A percentile compares a stretch with the other conserved stretches of the same genome.
phyloP scores from a whole-genome alignment of 2,888 invertebrate species.

The Dicycla oo region DNA sequence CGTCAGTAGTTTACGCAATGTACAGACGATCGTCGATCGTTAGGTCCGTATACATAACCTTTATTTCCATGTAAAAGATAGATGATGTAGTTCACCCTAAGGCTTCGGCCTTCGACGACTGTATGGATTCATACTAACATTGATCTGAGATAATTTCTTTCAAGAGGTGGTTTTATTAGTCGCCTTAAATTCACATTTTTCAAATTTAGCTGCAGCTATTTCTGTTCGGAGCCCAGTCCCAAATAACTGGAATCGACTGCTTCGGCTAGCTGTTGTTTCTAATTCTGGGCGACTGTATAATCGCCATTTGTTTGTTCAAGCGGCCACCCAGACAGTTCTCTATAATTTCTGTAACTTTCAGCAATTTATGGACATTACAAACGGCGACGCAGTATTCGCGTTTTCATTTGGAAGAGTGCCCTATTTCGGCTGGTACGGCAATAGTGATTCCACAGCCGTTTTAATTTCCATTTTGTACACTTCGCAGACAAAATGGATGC shows the following conservation, averaged over 20 bases:
- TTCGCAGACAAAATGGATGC: conserved; percentile 15
- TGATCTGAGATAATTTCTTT: conserved; percentile 8
- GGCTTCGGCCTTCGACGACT: conserved; percentile 49
- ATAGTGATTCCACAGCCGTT: conserved; percentile 8
- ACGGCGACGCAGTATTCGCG: conserved; percentile 13
- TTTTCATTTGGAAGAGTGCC: conserved; percentile 50
- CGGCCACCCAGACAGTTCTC: conserved; percentile 17
- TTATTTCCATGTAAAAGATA: conserved; percentile 22
- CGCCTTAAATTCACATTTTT: not conserved
- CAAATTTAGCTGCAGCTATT: conserved; percentile 20
- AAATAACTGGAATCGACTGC: conserved; percentile 5
- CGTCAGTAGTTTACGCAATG: conserved; percentile 48
- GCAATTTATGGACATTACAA: conserved; percentile 34
- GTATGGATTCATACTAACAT: conserved; percentile 48
- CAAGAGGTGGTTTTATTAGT: not conserved
- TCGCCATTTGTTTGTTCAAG: conserved; percentile 4
- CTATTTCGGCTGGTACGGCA: conserved; percentile 21
- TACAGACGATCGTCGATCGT: conserved; percentile 20
- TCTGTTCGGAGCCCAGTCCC: conserved; percentile 20
- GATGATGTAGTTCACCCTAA: conserved; percentile 43
- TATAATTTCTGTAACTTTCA: conserved; percentile 25
- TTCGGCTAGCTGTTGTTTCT: conserved; percentile 3
- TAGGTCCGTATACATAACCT: conserved; percentile 8
- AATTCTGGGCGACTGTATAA: conserved; percentile 3
- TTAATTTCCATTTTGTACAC: conserved; percentile 10